A percentile compares a stretch with the other conserved stretches of the same genome.
Evolutionary conservation across 2,797 vertebrate genomes (phyloP).

Genomic region (Heliangelus exortis): DNA sequence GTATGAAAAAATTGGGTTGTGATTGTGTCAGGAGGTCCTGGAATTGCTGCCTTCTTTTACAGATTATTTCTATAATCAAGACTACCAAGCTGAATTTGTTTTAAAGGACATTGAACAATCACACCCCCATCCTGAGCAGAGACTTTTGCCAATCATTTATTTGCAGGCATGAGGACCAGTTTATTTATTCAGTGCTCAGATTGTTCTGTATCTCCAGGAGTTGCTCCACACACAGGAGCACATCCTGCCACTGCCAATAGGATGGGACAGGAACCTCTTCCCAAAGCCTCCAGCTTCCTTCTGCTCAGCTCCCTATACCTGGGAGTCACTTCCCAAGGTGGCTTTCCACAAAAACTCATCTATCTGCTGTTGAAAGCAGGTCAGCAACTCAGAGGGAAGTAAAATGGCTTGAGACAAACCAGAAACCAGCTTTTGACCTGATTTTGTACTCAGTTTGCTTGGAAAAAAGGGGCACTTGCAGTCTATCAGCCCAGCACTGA

Average conservation of each 20-base stretch:
- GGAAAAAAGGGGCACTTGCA: background rate
- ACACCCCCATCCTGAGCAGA: background rate
- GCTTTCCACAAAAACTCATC: background rate
- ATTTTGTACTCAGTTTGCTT: background rate
- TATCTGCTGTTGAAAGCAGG: background rate
- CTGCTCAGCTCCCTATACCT: background rate
- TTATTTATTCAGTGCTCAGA: background rate
- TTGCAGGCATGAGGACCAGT: background rate
- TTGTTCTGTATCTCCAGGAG: fast-evolving
- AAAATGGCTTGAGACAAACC: background rate
- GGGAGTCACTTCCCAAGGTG: background rate
- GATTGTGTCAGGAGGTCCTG: background rate
- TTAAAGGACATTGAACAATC: background rate
- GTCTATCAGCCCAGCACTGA: background rate
- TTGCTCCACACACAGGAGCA: background rate
- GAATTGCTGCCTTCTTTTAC: background rate
- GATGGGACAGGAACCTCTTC: background rate
- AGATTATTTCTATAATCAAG: background rate
- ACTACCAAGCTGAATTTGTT: background rate
- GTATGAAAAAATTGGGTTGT: fast-evolving
- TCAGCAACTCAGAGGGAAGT: background rate
- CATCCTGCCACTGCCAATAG: background rate
- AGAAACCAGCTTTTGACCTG: constrained; percentile 21
- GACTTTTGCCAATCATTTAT: background rate
- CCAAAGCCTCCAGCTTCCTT: constrained; percentile 23